Conservation (phyloP, 2,797 vertebrate species). For the Spinus olivaceus region DNA sequence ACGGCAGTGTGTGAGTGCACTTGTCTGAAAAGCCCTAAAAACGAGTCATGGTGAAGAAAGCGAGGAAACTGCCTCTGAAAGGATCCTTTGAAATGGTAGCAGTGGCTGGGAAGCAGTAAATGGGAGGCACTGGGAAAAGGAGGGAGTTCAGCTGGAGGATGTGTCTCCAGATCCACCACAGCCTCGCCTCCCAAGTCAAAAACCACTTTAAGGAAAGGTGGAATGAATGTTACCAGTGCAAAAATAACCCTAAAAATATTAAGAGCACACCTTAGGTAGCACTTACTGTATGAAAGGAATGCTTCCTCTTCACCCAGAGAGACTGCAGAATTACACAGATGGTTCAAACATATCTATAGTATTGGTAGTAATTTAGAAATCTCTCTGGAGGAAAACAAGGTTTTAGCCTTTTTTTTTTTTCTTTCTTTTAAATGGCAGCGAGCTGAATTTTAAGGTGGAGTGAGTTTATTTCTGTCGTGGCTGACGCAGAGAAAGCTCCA, state of each 20-base stretch:
- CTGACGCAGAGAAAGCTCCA: slow-evolving; percentile 18
- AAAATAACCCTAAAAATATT: not conserved
- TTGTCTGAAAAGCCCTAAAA: slow-evolving; percentile 5
- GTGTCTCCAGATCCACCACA: not conserved
- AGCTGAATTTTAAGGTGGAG: slow-evolving; percentile 57
- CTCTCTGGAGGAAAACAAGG: slow-evolving; percentile 38
- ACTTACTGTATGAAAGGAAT: not conserved
- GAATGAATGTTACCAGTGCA: not conserved
- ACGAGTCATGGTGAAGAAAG: slow-evolving; percentile 1
- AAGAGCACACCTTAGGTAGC: not conserved
- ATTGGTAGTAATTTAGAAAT: slow-evolving; percentile 42
- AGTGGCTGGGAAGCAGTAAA: not conserved
- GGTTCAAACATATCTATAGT: slow-evolving; percentile 39
- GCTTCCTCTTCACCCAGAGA: not conserved
- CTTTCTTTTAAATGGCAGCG: not conserved
- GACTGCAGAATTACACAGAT: slow-evolving; percentile 29
- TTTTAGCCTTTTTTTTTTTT: not conserved
- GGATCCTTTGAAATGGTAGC: not conserved
- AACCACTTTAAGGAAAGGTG: not conserved
- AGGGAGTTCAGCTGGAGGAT: not conserved
- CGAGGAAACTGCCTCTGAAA: slow-evolving; percentile 21
- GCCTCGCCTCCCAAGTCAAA: not conserved
- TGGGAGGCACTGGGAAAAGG: not conserved
- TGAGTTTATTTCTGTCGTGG: slow-evolving; percentile 30
- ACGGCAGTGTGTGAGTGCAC: not conserved